phyloP scores from a whole-genome alignment of 2,113 vertebrate genomes.

The Himantopus leucocephalus region DNA sequence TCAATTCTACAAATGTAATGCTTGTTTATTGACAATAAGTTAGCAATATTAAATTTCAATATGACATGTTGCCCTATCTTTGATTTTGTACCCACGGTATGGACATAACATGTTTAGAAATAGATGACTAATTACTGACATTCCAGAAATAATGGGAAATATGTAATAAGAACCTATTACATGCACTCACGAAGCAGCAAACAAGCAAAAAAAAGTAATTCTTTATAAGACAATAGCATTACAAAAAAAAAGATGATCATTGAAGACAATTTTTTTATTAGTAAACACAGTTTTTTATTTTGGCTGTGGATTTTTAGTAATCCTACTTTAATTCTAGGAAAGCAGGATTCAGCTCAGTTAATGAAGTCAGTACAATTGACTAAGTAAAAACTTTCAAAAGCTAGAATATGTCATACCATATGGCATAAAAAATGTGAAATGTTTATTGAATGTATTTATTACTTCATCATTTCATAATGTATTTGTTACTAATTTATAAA shows the following conservation, averaged over 20 bases:
- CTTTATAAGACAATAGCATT: background rate
- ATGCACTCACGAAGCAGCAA: background rate
- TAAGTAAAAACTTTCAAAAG: background rate
- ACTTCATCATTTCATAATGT: background rate
- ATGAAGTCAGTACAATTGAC: background rate
- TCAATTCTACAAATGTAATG: background rate
- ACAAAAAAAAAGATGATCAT: background rate
- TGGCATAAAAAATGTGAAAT: background rate
- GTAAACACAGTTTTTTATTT: background rate
- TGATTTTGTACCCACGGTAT: background rate
- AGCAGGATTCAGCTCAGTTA: background rate
- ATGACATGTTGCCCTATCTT: background rate
- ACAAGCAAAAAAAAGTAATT: background rate
- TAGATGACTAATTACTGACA: background rate
- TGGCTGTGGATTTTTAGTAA: background rate
- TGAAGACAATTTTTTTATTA: background rate
- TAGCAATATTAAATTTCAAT: background rate
- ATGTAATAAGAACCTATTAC: background rate
- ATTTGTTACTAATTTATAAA: background rate
- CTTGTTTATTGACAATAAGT: background rate
- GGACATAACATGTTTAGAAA: background rate
- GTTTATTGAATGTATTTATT: background rate
- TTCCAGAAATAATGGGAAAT: background rate
- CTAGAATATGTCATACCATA: background rate
- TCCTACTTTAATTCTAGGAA: background rate